These are phyloP conservation scores for Gonioctena quinquepunctata DNA, from an alignment of 1,140 invertebrate genomes.

Conservation along the genomic window DNA sequence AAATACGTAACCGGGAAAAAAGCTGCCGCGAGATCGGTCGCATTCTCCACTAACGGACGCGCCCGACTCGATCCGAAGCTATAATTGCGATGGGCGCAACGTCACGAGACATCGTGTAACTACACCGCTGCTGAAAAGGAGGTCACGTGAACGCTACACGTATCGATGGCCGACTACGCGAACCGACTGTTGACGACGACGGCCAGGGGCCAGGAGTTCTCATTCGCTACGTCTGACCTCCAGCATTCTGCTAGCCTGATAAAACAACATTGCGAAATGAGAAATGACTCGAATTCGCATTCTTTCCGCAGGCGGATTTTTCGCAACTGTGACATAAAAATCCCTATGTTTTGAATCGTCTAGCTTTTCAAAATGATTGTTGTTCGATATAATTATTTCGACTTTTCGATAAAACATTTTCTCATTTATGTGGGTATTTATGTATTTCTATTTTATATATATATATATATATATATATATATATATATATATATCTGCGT, in stretches of 20 bases:
- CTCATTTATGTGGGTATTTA: too few relatives aligned
- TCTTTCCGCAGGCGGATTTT: too few relatives aligned
- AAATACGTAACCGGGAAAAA: slow-evolving; percentile 59
- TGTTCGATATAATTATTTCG: too few relatives aligned
- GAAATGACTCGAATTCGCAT: too few relatives aligned
- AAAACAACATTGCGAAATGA: slow-evolving; percentile 4
- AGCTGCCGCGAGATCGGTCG: slow-evolving; percentile 57
- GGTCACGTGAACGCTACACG: slow-evolving; percentile 47
- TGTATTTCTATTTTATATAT: too few relatives aligned
- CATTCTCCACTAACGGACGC: slow-evolving; percentile 55
- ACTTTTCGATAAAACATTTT: too few relatives aligned
- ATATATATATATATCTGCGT: too few relatives aligned
- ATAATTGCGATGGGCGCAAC: slow-evolving; percentile 33
- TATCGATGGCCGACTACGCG: slow-evolving; percentile 16
- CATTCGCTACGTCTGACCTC: slow-evolving; percentile 8
- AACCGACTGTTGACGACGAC: too few relatives aligned
- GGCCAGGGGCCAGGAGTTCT: slow-evolving; percentile 13
- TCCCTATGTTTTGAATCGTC: too few relatives aligned
- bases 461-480: too few relatives aligned
- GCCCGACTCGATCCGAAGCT: slow-evolving; percentile 25
- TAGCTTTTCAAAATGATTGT: too few relatives aligned
- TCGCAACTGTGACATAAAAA: too few relatives aligned
- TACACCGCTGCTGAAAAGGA: slow-evolving; percentile 32
- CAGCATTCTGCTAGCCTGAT: slow-evolving; percentile 14
- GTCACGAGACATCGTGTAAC: slow-evolving; percentile 42